Conservation (phyloP, 2,888 invertebrate genomes). For the Thyatira batis region DNA sequence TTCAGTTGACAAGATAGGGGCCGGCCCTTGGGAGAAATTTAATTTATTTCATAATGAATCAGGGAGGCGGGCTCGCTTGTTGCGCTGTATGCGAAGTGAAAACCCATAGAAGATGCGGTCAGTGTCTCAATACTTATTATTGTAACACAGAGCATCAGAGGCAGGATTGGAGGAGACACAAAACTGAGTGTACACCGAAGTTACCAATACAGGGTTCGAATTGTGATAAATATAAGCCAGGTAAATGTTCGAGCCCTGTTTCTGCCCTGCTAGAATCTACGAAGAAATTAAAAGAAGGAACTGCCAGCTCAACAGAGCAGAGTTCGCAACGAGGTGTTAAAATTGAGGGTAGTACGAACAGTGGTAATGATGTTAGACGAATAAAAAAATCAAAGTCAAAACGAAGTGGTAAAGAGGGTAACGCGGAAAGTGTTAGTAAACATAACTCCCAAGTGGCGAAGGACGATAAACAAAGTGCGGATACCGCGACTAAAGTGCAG, state of each 20-base stretch:
- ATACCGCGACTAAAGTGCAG: constrained; percentile 23
- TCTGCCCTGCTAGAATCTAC: constrained; percentile 35
- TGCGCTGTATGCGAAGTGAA: constrained; percentile 85
- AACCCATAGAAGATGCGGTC: constrained; percentile 87
- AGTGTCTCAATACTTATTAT: constrained; percentile 88
- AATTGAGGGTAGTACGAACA: constrained; percentile 42
- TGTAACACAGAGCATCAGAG: constrained; percentile 91
- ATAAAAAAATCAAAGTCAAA: constrained; percentile 56
- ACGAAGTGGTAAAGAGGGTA: constrained; percentile 57
- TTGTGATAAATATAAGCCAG: constrained; percentile 45
- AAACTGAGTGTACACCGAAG: constrained; percentile 80
- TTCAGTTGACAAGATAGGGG: constrained; percentile 50
- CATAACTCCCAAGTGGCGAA: constrained; percentile 39
- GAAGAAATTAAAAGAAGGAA: constrained; percentile 45
- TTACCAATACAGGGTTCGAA: constrained; percentile 60
- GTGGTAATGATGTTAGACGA: constrained; percentile 45
- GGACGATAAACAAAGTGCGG: constrained; percentile 43
- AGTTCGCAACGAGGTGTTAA: constrained; percentile 27
- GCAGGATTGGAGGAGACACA: constrained; percentile 90
- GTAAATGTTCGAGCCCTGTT: constrained; percentile 42
- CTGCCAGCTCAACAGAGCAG: constrained; percentile 26
- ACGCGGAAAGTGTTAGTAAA: constrained; percentile 54
- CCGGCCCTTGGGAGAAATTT: constrained; percentile 54
- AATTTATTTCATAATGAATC: constrained; percentile 76
- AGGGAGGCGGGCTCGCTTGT: constrained; percentile 67